These are phyloP conservation scores for Nephrotoma appendiculata DNA, from an alignment of 2,888 invertebrate species.

Conservation along the genomic window DNA sequence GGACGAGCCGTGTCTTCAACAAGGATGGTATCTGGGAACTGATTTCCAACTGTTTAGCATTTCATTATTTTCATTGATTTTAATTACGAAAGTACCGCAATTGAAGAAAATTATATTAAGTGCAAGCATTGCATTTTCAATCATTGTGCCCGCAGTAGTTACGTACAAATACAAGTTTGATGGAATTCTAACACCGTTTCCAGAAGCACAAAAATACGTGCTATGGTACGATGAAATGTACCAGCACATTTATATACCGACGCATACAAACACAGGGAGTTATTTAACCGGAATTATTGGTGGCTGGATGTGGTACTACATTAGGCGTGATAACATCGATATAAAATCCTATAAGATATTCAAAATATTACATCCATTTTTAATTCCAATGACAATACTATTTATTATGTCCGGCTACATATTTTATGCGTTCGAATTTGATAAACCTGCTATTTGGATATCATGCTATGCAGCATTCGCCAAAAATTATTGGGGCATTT, in stretches of 20 bases:
- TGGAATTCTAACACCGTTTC: constrained; percentile 31
- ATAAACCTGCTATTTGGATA: constrained; percentile 9
- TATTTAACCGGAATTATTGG: neutral
- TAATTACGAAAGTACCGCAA: constrained; percentile 5
- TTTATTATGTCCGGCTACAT: constrained; percentile 4
- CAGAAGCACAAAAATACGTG: constrained; percentile 20
- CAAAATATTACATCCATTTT: neutral
- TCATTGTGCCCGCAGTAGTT: constrained; percentile 21
- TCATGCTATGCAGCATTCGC: constrained; percentile 5
- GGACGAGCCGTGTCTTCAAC: constrained; percentile 18
- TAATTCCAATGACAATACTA: neutral
- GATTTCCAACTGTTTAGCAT: constrained; percentile 35
- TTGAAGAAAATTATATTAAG: constrained; percentile 17
- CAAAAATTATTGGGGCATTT: constrained; percentile 8
- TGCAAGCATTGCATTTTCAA: constrained; percentile 15
- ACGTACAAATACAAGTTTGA: constrained; percentile 33
- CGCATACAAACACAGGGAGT: neutral
- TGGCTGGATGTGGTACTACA: neutral
- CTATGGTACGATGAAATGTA: neutral
- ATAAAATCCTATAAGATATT: neutral
- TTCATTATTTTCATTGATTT: constrained; percentile 28
- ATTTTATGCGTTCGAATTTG: constrained; percentile 9
- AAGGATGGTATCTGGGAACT: constrained; percentile 35
- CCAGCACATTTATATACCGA: neutral
- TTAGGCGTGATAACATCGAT: neutral